Percentiles rank a stretch among this genome's conserved stretches.
Evolutionary conservation across 1,140 invertebrate genomes (phyloP).

Genomic region (Atta texana): DNA sequence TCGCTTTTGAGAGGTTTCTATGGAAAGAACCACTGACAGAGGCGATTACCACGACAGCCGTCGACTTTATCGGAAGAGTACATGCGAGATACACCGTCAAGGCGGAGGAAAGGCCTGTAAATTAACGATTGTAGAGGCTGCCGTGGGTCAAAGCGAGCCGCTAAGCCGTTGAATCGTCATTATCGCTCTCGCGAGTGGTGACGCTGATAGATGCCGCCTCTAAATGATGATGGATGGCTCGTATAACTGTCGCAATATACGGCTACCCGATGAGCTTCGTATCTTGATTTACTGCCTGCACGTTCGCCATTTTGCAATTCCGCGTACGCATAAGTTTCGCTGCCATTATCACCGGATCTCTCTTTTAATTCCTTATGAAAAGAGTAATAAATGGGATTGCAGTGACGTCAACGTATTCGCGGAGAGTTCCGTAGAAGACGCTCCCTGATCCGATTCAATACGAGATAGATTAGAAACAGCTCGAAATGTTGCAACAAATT

Average conservation of each 20-base stretch:
- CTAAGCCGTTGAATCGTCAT: conserved; percentile 79
- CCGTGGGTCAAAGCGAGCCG: conserved; percentile 76
- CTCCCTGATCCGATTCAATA: not conserved
- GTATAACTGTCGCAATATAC: conserved; percentile 83
- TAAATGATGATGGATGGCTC: conserved; percentile 84
- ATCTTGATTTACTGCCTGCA: conserved; percentile 82
- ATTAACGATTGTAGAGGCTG: conserved; percentile 76
- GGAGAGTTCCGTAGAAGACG: not conserved
- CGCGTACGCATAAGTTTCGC: conserved; percentile 49
- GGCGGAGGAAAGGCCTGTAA: conserved; percentile 70
- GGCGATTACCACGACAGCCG: conserved; percentile 53
- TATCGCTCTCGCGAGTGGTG: conserved; percentile 78
- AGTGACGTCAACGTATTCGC: conserved; percentile 2
- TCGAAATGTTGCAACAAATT: not conserved
- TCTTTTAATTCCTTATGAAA: conserved; percentile 46
- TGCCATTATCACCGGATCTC: conserved; percentile 65
- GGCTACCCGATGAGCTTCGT: conserved; percentile 79
- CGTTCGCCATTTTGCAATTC: conserved; percentile 78
- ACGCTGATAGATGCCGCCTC: conserved; percentile 79
- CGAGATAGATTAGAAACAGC: not conserved
- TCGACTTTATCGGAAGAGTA: conserved; percentile 66
- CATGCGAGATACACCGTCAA: conserved; percentile 60
- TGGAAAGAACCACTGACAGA: conserved; percentile 57
- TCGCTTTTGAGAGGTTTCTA: conserved; percentile 52
- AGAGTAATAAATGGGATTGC: conserved; percentile 44